Evolutionary conservation across 2,113 vertebrate genomes (phyloP).

Genomic region (Dromas ardeola): DNA sequence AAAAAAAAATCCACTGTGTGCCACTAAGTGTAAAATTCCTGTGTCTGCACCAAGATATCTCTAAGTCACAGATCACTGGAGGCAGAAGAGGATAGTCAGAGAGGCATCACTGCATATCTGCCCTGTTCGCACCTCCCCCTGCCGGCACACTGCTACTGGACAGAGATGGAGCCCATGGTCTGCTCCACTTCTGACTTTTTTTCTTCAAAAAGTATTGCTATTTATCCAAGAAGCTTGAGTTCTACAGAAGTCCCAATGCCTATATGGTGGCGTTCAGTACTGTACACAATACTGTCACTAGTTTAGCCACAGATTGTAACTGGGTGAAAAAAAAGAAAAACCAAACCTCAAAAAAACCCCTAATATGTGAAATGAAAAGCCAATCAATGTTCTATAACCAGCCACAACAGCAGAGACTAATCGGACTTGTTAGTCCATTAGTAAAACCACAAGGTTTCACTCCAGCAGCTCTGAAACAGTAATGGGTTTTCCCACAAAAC

Average conservation of each 20-base stretch:
- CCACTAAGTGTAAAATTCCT: not conserved
- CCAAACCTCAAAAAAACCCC: not conserved
- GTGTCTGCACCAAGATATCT: not conserved
- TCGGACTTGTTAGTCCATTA: not conserved
- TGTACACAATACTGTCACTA: not conserved
- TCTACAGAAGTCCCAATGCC: not conserved
- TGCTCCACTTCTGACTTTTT: not conserved
- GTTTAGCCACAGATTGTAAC: not conserved
- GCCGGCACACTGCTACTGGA: not conserved
- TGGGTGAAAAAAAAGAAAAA: not conserved
- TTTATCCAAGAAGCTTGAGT: not conserved
- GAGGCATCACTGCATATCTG: not conserved
- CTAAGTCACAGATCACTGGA: not conserved
- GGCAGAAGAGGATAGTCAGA: not conserved
- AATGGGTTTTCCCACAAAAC: constrained; percentile 56
- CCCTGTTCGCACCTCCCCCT: not conserved
- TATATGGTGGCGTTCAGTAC: not conserved
- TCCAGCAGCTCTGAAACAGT: constrained; percentile 27
- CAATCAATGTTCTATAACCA: not conserved
- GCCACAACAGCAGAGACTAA: not conserved
- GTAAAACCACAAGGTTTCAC: constrained; percentile 36
- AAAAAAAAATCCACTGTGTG: not conserved
- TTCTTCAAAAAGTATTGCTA: not conserved
- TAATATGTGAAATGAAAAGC: not conserved
- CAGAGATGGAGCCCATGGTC: not conserved